phyloP scores from a whole-genome alignment of 2,113 vertebrate genomes.

The Macquaria ambigua region DNA sequence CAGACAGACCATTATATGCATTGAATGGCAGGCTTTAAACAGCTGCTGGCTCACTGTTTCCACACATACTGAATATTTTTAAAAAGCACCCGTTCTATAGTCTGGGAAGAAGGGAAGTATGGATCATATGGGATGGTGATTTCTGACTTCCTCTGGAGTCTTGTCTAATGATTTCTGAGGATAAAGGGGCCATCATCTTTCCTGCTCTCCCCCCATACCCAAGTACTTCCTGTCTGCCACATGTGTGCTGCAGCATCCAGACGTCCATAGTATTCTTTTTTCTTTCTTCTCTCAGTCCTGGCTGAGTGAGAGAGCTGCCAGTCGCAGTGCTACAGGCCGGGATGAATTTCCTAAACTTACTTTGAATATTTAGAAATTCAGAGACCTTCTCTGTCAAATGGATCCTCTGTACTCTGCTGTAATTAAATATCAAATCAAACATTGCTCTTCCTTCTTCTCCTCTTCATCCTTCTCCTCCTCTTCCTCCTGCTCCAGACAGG shows the following conservation, averaged over 20 bases:
- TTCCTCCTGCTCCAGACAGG: conserved; percentile 61
- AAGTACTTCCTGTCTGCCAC: conserved; percentile 70
- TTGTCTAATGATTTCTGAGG: conserved; percentile 72
- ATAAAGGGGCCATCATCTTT: conserved; percentile 71
- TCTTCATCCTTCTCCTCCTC: conserved; percentile 11
- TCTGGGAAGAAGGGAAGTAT: conserved; percentile 65
- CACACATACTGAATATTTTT: conserved; percentile 34
- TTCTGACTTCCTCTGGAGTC: conserved; percentile 73
- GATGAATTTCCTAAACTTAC: background rate
- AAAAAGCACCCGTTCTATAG: conserved; percentile 45
- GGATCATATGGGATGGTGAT: conserved; percentile 72
- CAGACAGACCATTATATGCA: conserved; percentile 56
- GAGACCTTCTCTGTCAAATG: background rate
- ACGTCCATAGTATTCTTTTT: conserved; percentile 15
- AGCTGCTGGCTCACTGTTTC: conserved; percentile 58
- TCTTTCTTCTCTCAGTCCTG: conserved; percentile 26
- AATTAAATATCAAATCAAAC: conserved; percentile 3
- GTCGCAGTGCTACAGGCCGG: conserved; percentile 29
- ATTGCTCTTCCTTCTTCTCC: background rate
- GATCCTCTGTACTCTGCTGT: background rate
- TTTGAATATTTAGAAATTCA: conserved; percentile 13
- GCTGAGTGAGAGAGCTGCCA: conserved; percentile 49
- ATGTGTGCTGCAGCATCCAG: conserved; percentile 68
- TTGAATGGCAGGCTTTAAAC: conserved; percentile 52
- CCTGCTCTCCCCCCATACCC: conserved; percentile 16